Evolutionary conservation across 2,113 vertebrate species (phyloP), one percentile per base, ranked within the genome.

Genomic region (Lates calcarifer): DNA sequence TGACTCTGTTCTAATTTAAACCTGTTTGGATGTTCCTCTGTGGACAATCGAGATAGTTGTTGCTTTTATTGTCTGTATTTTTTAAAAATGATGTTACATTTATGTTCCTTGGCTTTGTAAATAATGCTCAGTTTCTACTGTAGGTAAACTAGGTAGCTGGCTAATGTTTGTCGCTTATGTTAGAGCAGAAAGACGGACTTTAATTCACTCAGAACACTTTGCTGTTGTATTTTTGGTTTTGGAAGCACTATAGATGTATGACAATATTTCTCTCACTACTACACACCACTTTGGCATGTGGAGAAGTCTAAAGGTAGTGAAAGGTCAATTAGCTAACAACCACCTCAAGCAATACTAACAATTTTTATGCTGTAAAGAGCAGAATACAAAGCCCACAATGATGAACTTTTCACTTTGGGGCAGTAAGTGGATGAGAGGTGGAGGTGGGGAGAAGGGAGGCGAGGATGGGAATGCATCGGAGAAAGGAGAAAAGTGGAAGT

Each of bases 401-500:
- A 26, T 51, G 33, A 66, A 20, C 39, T 12, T 35, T 66, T 5
- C 47, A 29, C n/a, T 47, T 56, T 2, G 56, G 51, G n/a, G 8
- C 39, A 75, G 29, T 29, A 17, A 29, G 56, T 15, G 22, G 33
- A 65, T 35, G 17, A 55, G 35, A 56, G 24, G 29, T 73, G 26
- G 31, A 41, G n/a, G 26, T 51, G 35, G 65, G 35, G 20, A 58
- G 33, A 58, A 58, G 15, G 18, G 33, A 67, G 43, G n/a, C 56
- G 35, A 60, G 31, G 26, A 63, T 80, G 63, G 31, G 68, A 71
- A 80, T 35, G 37, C 58, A 73, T 61, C 49, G 18, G 47, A 49
- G 76, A 61, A 33, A 35, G 26, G 47, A 76, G 63, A 75, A 49
- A n/a, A 79, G 58, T 24, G 47, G 49, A 43, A n/a, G 57, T 84